Evolutionary conservation across 2,113 vertebrate genomes (phyloP), one percentile per base, ranked within the genome.

Genomic region (Alectura lathami): DNA sequence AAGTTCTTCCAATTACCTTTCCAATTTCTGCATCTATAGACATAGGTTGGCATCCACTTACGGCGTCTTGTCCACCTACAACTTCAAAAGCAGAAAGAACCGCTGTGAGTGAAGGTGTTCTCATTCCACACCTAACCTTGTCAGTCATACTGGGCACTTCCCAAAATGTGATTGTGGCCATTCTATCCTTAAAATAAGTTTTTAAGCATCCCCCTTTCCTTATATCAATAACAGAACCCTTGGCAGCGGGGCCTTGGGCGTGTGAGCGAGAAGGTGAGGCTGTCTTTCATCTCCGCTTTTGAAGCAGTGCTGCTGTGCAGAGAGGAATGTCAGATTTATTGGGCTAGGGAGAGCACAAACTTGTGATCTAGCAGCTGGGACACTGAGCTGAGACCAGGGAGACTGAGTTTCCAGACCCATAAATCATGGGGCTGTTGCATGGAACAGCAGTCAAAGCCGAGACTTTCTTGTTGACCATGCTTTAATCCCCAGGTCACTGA

Each of bases 111-210:
- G 38, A 60, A 70, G 53, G 7, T 82, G 17, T 23, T 84, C 15
- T 47, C 2, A 3, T 29, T 34, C 13, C 60, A 70, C 17, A 9
- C 9, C 32, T 50, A 38, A 17, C 27, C 0, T 0, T 29, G 63
- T 34, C 56, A 81, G 51, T 66, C 8, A 3, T 18, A 51, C 17
- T 66, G 5, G 40, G 14, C 27, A 38, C 27, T 54, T 92, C 51
- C 27, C 60, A 78, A 86, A 81, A 67, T 12, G 29, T 29, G 22
- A 74, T 4, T 66, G 22, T 70, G 77, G 36, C 9, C 2, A 11
- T 57, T 92, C 75, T 0, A 36, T 81, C 57, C 87, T 72, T 59
- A 75, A 54, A 62, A 74, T 5, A 1, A 36, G 21, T 69, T 96
- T 91, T 76, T 88, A 89, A 93, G 27, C 13, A 73, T 36, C 14